Evolutionary conservation across 2,888 invertebrate genomes (phyloP), one percentile per base, ranked within the genome.

Genomic region (Amblyjoppa fuscipennis): DNA sequence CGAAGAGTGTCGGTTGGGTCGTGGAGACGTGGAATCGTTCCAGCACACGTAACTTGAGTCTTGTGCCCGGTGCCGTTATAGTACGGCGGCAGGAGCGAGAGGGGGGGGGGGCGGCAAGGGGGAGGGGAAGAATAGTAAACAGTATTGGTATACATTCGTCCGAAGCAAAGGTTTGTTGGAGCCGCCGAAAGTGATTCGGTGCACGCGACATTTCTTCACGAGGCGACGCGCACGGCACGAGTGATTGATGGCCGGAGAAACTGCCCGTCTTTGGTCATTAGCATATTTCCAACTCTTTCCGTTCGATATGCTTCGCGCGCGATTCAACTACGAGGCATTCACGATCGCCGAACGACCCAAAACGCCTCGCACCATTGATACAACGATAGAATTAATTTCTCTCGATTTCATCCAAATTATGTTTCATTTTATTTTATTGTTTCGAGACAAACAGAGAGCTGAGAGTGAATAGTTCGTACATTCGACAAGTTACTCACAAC

Each of bases 151-250:
- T n/a, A 61, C 9, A 38, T 38, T 38, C 38, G 38, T 7, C 38
- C 38, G 38, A 3, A 7, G 61, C 61, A 41, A 74, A 45, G 31
- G 25, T 74, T n/a, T 61, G 28, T 74, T 74, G 41, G 61, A 74
- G 45, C n/a, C 38, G 66, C 66, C 76, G 61, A 70, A 82, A 76
- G 70, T 64, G 53, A 71, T 71, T 66, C 41, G 53, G 34, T 76
- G 70, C 76, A 71, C 75, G 64, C 53, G 75, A 75, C 75, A 31
- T 75, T 64, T 49, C 64, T 49, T 28, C 49, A 45, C 68, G 28
- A 16, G 41, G 28, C 34, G 25, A 20, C 64, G 38, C 76, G 53
- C 13, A 25, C 53, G 31, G 28, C 7, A 16, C 31, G 16, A 2
- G 34, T 16, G 61, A 28, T 61, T 28, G 34, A n/a, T 31, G 0